phyloP scores from a whole-genome alignment of 2,797 vertebrate species.

The Coregonus ussuriensis region DNA sequence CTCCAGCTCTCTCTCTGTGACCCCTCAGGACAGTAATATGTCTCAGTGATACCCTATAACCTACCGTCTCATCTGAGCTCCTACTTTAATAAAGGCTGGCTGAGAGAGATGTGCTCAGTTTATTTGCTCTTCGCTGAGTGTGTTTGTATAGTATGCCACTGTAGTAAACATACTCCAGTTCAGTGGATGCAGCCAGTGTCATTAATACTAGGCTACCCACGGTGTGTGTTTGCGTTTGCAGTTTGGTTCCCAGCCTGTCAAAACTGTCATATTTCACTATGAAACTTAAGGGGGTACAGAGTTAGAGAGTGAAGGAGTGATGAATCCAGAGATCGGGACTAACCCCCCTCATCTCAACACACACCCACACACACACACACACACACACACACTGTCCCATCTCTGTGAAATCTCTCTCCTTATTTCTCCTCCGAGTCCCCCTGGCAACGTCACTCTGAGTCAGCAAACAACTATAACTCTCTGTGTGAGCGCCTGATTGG shows the following conservation, averaged over 20 bases:
- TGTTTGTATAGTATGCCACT: conserved; percentile 58
- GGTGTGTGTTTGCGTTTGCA: neutral
- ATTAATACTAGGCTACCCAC: conserved; percentile 33
- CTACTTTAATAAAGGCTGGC: conserved; percentile 68
- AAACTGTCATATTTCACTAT: conserved; percentile 20
- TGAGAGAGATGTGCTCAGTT: conserved; percentile 64
- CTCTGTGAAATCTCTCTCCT: conserved; percentile 15
- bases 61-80: conserved; percentile 52
- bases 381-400: conserved; percentile 26
- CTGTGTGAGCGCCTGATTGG: conserved; percentile 49
- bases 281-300: neutral
- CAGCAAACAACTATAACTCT: conserved; percentile 45
- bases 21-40: conserved; percentile 55
- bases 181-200: conserved; percentile 4
- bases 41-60: conserved; percentile 53
- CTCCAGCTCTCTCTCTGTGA: neutral
- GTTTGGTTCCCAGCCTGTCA: conserved; percentile 6
- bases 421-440: conserved; percentile 9
- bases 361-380: conserved; percentile 2
- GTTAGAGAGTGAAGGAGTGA: conserved; percentile 15
- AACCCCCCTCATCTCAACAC: conserved; percentile 21
- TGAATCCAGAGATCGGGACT: neutral
- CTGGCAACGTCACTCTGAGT: conserved; percentile 41
- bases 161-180: conserved; percentile 50
- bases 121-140: conserved; percentile 58